Percentiles rank a stretch among this genome's conserved stretches.
phyloP scores from a whole-genome alignment of 2,113 vertebrate genomes.

The Motacilla alba region DNA sequence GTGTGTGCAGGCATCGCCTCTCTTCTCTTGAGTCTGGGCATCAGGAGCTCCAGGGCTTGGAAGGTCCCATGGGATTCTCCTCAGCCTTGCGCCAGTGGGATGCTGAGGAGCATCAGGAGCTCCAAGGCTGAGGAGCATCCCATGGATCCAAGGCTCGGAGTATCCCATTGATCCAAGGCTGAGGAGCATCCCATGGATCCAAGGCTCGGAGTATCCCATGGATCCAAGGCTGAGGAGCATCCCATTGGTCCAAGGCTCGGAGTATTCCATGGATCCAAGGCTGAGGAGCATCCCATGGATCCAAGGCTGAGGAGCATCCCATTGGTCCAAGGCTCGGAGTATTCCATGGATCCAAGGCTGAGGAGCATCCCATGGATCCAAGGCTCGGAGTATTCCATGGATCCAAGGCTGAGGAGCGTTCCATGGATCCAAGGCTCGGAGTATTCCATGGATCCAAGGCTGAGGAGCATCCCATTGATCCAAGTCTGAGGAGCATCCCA shows the following conservation, averaged over 20 bases:
- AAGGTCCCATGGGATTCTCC: neutral
- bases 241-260: neutral
- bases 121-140: neutral
- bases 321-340: accelerated
- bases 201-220: accelerated
- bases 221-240: neutral
- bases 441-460: too few relatives aligned
- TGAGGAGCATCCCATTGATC: too few relatives aligned
- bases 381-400: accelerated
- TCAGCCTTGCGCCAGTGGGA: too few relatives aligned
- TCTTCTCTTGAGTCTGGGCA: neutral
- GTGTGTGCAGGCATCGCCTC: neutral
- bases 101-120: accelerated
- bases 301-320: too few relatives aligned
- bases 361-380: accelerated
- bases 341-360: too few relatives aligned
- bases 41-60: neutral
- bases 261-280: accelerated
- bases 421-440: too few relatives aligned
- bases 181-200: neutral
- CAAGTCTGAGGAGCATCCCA: too few relatives aligned
- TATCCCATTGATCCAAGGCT: accelerated
- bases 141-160: accelerated
- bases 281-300: accelerated
- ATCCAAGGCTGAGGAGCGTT: accelerated